Evolutionary conservation across 2,113 vertebrate species (phyloP), one percentile per base, ranked within the genome.

Genomic region (Argyrosomus japonicus): DNA sequence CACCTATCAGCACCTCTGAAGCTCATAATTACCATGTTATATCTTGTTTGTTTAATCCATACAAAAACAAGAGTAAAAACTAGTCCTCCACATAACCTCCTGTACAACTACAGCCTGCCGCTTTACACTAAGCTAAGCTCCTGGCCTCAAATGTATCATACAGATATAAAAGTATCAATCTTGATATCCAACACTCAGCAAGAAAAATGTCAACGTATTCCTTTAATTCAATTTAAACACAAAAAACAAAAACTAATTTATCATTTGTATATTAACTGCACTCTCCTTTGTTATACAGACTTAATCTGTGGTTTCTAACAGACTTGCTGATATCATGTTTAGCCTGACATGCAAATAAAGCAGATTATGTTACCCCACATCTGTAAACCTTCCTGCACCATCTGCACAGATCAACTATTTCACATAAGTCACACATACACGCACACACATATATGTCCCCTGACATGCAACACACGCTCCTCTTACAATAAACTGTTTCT

Each of bases 311-410:
- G 76, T 56, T 78, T 61, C 79, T 68, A 77, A 81, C 76, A 85
- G 77, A 64, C 73, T 67, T 61, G 68, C 70, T 69, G 40, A 86
- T 90, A 72, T 81, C 77, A 86, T 87, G 75, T 83, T 86, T 88
- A 84, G 74, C 25, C 75, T 83, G 71, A 88, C 80, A 87, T 43
- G 72, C 86, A 88, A 88, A 89, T 86, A 91, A 88, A 90, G 82
- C 75, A 89, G 87, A 91, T 94, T 91, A 89, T 78, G 65, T 53
- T 79, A 48, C 47, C 32, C 40, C 86, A 92, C 81, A 92, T 91
- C 83, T 90, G 89, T 73, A 89, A 87, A 75, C 83, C 88, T 84
- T 74, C 32, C 67, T 36, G 11, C 60, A 81, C 88, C 88, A 92
- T 91, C 91, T 91, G 88, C 74, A 79, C 62, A 54, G 74, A 86